Percentiles rank a stretch among this genome's conserved stretches.
Conservation (phyloP, 2,888 invertebrate species). For the Nycteola revayana region DNA sequence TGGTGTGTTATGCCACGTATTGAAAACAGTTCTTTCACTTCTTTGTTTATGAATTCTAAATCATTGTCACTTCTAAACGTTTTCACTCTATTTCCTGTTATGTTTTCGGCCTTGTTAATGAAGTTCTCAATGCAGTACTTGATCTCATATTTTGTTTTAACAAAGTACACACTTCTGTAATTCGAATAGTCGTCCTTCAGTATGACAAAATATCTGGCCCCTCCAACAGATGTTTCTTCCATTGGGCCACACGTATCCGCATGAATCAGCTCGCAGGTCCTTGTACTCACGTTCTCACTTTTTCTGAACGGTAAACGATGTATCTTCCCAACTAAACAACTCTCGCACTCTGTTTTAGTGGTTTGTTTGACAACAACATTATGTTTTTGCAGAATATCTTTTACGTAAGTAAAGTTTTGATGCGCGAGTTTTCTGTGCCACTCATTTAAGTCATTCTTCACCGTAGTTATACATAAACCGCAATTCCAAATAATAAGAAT, state of each 20-base stretch:
- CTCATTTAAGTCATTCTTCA: constrained; percentile 8
- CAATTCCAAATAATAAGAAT: constrained; percentile 5
- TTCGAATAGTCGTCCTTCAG: constrained; percentile 1
- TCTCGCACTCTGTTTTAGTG: no score
- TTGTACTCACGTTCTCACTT: constrained; percentile 20
- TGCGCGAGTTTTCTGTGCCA: constrained; percentile 22
- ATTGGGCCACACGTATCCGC: constrained; percentile 13
- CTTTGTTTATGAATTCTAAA: not conserved
- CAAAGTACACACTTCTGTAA: constrained; percentile 1
- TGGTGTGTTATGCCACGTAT: constrained; percentile 1
- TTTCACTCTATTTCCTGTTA: not conserved
- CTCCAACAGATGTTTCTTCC: not conserved
- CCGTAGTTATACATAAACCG: not conserved
- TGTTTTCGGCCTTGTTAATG: not conserved
- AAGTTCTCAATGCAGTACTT: not conserved
- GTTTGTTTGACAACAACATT: constrained; percentile 15
- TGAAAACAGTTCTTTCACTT: not conserved
- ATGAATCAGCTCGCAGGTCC: constrained; percentile 27
- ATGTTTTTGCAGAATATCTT: constrained; percentile 13
- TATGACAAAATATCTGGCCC: constrained; percentile 1
- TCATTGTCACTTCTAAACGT: not conserved
- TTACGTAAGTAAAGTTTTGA: constrained; percentile 20
- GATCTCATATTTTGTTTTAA: not conserved
- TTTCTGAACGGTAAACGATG: constrained; percentile 17
- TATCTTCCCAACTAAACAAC: constrained; percentile 24